A percentile compares a stretch with the other conserved stretches of the same genome.
Evolutionary conservation across 2,113 vertebrate genomes (phyloP).

Genomic region (Geococcyx californianus): DNA sequence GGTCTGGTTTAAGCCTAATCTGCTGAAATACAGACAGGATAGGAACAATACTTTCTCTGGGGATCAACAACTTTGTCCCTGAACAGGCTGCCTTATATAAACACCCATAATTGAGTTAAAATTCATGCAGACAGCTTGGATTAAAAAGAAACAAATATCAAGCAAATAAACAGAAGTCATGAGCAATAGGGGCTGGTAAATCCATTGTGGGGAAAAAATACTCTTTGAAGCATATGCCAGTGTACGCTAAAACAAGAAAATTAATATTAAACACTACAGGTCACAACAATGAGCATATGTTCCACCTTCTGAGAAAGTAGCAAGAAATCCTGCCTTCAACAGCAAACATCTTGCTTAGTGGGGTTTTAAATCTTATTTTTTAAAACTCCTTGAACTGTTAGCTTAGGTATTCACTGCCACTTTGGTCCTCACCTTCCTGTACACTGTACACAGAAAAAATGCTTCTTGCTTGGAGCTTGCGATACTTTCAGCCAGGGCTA

Average conservation of each 20-base stretch:
- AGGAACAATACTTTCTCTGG: slow-evolving; percentile 54
- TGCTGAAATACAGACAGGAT: slow-evolving; percentile 47
- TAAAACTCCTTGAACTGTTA: neutral
- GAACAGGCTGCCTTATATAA: slow-evolving; percentile 56
- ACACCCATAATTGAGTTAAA: slow-evolving; percentile 61
- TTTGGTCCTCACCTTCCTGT: neutral
- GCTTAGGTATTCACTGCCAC: neutral
- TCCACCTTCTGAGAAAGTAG: neutral
- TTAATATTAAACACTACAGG: slow-evolving; percentile 18
- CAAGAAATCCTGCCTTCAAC: neutral
- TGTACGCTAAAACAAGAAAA: neutral
- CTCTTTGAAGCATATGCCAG: slow-evolving; percentile 22
- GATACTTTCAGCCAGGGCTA: neutral
- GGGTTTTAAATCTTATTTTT: neutral
- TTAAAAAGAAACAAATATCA: slow-evolving; percentile 56
- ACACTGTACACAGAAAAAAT: neutral
- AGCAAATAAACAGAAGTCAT: slow-evolving; percentile 46
- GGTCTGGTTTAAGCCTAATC: slow-evolving; percentile 62
- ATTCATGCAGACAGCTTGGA: slow-evolving; percentile 55
- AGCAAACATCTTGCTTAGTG: neutral
- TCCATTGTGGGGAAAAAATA: neutral
- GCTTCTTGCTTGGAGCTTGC: neutral
- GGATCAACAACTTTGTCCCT: slow-evolving; percentile 62
- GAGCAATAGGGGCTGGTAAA: slow-evolving; percentile 20
- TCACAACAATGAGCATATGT: neutral